These are phyloP conservation scores for Crossaster papposus DNA, from an alignment of 53 echinoderm and acorn worm species.

Conservation along the genomic window DNA sequence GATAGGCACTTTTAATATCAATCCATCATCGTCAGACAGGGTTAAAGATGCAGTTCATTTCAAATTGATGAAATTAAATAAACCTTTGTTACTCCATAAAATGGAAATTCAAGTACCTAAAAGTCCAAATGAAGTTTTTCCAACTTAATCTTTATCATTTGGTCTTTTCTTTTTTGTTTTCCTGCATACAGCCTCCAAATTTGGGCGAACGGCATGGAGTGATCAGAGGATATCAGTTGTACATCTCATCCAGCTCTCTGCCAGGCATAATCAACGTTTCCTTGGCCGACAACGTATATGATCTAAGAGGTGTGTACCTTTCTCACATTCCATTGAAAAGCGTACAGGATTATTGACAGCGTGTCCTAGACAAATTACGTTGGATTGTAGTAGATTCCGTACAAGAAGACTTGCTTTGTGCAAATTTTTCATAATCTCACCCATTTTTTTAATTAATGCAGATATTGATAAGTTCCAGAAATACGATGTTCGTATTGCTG, in stretches of 20 bases:
- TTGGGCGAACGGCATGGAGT: conserved; percentile 2
- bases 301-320: background rate
- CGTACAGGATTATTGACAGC: too few relatives aligned
- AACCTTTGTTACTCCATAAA: too few relatives aligned
- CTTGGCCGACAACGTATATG: background rate
- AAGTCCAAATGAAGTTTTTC: background rate
- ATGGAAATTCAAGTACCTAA: too few relatives aligned
- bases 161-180: background rate
- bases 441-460: background rate
- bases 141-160: background rate
- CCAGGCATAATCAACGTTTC: background rate
- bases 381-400: too few relatives aligned
- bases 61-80: too few relatives aligned
- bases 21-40: too few relatives aligned
- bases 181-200: conserved; percentile 7
- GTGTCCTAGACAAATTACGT: too few relatives aligned
- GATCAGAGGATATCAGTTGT: conserved; percentile 26
- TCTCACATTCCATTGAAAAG: background rate
- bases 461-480: conserved; percentile 32
- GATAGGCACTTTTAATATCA: too few relatives aligned
- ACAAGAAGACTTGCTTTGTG: too few relatives aligned
- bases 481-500: conserved; percentile 30
- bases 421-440: too few relatives aligned
- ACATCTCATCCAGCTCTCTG: background rate
- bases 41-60: too few relatives aligned